A percentile compares a stretch with the other conserved stretches of the same genome.
phyloP scores from a whole-genome alignment of 1,140 invertebrate species.

The Agraylea sexmaculata region DNA sequence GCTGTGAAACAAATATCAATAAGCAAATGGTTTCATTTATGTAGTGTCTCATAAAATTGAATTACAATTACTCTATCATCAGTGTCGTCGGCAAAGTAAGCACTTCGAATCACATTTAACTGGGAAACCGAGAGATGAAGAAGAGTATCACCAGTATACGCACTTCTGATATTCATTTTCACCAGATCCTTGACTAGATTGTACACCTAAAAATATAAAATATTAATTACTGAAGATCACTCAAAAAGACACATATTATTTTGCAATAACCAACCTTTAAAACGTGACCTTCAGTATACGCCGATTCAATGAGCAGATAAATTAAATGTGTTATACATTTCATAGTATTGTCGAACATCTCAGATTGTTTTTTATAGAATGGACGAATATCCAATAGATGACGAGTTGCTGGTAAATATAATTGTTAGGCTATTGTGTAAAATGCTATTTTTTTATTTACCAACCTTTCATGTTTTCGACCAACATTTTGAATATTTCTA shows the following conservation, averaged over 20 bases:
- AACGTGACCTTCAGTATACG: constrained; percentile 30
- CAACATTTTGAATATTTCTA: constrained; percentile 56
- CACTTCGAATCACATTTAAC: constrained; percentile 66
- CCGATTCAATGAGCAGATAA: constrained; percentile 57
- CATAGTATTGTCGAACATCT: constrained; percentile 69
- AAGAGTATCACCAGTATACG: constrained; percentile 62
- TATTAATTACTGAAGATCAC: constrained; percentile 6
- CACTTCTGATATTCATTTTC: constrained; percentile 49
- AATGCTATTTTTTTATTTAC: background rate
- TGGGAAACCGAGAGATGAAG: constrained; percentile 71
- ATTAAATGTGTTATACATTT: constrained; percentile 72
- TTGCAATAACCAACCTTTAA: constrained; percentile 2
- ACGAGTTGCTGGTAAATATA: constrained; percentile 38
- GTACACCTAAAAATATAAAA: constrained; percentile 23
- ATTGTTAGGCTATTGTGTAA: background rate
- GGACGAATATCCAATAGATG: constrained; percentile 54
- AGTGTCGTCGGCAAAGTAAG: constrained; percentile 63
- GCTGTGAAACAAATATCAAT: constrained; percentile 28
- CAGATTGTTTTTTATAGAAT: constrained; percentile 63
- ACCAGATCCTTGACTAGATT: constrained; percentile 40
- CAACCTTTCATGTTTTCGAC: constrained; percentile 41
- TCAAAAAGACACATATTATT: constrained; percentile 1
- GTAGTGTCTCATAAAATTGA: constrained; percentile 1
- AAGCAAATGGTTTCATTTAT: constrained; percentile 1
- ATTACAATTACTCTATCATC: constrained; percentile 26